A percentile compares a stretch with the other conserved stretches of the same genome.
Evolutionary conservation across 2,888 invertebrate species (phyloP).

Genomic region (Globia sparganii): DNA sequence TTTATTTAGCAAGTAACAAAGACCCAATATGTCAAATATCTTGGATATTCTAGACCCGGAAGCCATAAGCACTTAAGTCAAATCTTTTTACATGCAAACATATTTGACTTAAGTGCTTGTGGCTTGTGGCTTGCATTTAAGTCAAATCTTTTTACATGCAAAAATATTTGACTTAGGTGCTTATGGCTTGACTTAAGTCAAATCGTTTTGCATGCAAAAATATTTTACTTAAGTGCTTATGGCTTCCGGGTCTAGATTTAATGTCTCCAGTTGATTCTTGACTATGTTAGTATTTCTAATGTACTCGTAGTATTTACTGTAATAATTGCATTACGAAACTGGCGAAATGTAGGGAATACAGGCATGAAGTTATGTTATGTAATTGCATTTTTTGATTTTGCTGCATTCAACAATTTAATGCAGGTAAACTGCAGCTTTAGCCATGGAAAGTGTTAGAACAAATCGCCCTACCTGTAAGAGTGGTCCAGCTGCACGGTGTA

Average conservation of each 20-base stretch:
- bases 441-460: background rate
- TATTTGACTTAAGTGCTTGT: no score
- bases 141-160: no score
- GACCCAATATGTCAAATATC: background rate
- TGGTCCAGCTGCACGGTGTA: constrained; percentile 95
- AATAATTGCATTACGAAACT: background rate
- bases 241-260: no score
- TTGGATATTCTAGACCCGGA: no score
- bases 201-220: no score
- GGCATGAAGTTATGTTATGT: background rate
- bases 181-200: no score
- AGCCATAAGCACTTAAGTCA: no score
- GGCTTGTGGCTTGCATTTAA: no score
- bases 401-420: background rate
- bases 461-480: constrained; percentile 84
- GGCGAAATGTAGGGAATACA: background rate
- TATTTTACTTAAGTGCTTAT: no score
- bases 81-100: no score
- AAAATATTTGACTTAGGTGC: no score
- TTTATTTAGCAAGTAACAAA: background rate
- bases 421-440: background rate
- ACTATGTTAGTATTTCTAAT: background rate
- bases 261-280: no score
- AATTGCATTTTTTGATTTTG: background rate
- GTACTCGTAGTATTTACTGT: background rate